These are phyloP conservation scores for Chrysaora quinquecirrha DNA, from an alignment of 30 jellyfish, hydroid and myxozoan species.

Conservation along the genomic window DNA sequence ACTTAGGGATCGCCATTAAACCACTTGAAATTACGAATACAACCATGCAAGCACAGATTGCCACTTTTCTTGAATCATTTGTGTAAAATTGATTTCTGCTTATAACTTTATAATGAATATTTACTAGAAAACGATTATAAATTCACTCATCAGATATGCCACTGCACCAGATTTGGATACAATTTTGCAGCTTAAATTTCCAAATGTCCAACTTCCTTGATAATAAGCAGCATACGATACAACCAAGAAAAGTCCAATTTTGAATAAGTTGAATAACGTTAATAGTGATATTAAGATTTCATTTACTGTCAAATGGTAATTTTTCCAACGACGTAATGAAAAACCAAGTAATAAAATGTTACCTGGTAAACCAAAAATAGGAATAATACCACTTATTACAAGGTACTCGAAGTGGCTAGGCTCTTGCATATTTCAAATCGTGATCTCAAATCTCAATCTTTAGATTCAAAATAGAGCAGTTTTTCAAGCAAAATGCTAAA, in stretches of 20 bases:
- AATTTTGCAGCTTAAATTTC: conserved; percentile 5
- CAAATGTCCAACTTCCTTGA: conserved; percentile 38
- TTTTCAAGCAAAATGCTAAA: too few relatives aligned
- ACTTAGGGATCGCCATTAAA: conserved; percentile 17
- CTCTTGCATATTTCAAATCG: background rate
- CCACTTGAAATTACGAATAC: conserved; percentile 3
- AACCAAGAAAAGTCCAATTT: conserved; percentile 10
- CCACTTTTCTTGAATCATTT: conserved; percentile 7
- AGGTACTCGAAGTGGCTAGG: conserved; percentile 3
- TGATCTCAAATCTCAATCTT: too few relatives aligned
- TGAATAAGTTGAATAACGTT: conserved; percentile 37
- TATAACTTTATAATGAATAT: conserved; percentile 15
- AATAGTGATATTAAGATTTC: conserved; percentile 28
- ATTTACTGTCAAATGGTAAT: conserved; percentile 31
- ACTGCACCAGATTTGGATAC: conserved; percentile 58
- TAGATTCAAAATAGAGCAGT: too few relatives aligned
- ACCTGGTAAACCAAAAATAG: conserved; percentile 41
- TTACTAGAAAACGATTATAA: conserved; percentile 23
- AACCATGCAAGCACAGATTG: background rate
- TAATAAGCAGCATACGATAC: conserved; percentile 46
- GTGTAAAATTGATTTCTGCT: conserved; percentile 2
- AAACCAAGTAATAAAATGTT: conserved; percentile 14
- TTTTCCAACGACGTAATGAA: conserved; percentile 35
- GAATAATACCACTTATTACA: conserved; percentile 10
- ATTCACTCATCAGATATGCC: conserved; percentile 33